Base-by-base conservation (phyloP, 2,113 vertebrate genomes). In the Ptilorrhoa leucosticta region DNA sequence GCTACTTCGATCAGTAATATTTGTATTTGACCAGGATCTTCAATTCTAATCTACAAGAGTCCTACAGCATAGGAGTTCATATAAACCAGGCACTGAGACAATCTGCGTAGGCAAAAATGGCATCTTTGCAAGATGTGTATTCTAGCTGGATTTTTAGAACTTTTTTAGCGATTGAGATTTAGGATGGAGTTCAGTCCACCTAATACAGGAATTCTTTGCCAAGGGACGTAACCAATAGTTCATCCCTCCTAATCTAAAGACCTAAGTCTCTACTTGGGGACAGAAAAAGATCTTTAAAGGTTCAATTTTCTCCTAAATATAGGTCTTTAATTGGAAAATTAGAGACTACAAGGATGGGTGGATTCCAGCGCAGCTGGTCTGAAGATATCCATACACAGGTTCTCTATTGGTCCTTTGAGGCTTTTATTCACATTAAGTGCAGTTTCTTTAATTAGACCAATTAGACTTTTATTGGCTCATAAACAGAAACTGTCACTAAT, bases 361-460 rank as follows among this genome's bases (percentile, higher is more conserved):
- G 33, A 78, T 65, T 66, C 35, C 48, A 58, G 2, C 13, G 33
- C 47, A 82, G 11, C 24, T 58, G 14, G 13, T 82, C 65, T 84
- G 56, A 82, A 84, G 30, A 30, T 26, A 69, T 40, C 35, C 18
- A 15, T 39, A 47, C 23, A 26, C 10, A 53, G 72, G 11, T 47
- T 9, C 13, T 75, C 5, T 53, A 89, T 75, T 66, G 60, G 68
- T 87, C 88, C 51, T 94, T 84, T 66, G 82, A 87, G 81, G 11
- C 60, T 82, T 78, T 66, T 70, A 42, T 57, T 93, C 44, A 22
- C 77, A 42, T 65, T 37, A 63, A 73, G 37, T 1, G 4, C 33
- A 31, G 11, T 37, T 70, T 89, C 92, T 87, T 66, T 23, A 80
- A 95, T 93, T 82, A 82, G 51, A 93, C 18, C 57, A 60, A 87